Percentiles rank a stretch among this genome's conserved stretches.
phyloP scores from a whole-genome alignment of 2,113 vertebrate species.

The Ailurus styani region DNA sequence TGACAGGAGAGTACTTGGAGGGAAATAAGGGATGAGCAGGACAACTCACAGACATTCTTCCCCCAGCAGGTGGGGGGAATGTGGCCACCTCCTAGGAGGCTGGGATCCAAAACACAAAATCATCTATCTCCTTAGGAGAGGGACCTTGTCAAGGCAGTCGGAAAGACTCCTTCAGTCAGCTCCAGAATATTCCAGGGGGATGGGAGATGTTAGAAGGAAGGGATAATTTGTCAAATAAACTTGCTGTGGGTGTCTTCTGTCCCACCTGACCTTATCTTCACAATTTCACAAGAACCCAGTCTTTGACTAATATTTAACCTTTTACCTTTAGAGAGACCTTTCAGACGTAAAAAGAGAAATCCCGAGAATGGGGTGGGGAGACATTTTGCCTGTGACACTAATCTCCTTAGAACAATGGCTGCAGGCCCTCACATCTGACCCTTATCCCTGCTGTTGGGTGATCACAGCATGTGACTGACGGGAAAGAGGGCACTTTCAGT shows the following conservation, averaged over 20 bases:
- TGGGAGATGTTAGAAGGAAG: neutral
- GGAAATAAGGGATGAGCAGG: neutral
- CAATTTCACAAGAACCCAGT: neutral
- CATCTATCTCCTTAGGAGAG: neutral
- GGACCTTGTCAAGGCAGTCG: neutral
- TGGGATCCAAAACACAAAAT: neutral
- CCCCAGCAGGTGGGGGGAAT: neutral
- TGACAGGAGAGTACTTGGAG: neutral
- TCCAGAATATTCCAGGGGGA: neutral
- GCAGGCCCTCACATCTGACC: neutral
- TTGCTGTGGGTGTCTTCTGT: neutral
- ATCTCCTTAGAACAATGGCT: constrained; percentile 4
- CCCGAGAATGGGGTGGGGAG: neutral
- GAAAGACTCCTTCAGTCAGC: neutral
- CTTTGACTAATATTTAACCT: constrained; percentile 54
- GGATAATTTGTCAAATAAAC: neutral
- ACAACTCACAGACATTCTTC: neutral
- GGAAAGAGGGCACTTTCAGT: constrained; percentile 22
- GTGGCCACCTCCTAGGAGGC: neutral
- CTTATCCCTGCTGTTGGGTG: neutral
- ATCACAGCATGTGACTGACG: constrained; percentile 15
- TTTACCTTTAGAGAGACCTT: neutral
- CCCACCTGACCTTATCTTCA: neutral
- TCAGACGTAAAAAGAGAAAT: constrained; percentile 6
- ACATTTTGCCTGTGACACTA: neutral